These are phyloP conservation scores for Crocodylus rhombifer DNA, from an alignment of 2,797 vertebrate species.

Conservation along the genomic window DNA sequence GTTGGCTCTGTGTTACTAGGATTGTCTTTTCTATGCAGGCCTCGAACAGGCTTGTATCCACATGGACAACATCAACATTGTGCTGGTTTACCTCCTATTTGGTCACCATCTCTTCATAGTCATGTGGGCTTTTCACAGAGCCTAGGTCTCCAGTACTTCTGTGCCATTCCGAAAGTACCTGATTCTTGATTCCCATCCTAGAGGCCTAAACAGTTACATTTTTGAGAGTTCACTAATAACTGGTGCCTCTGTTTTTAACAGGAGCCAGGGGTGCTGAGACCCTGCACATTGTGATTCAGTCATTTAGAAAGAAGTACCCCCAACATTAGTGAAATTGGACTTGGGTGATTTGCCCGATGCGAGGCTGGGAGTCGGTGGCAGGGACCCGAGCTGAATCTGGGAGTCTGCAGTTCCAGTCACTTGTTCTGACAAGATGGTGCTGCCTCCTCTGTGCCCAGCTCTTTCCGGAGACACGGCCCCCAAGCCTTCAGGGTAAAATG, in stretches of 20 bases:
- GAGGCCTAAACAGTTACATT: not conserved
- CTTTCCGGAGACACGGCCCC: fast-evolving
- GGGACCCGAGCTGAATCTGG: fast-evolving
- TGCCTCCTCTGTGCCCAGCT: not conserved
- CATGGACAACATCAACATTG: fast-evolving
- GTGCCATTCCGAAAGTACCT: too few species aligned
- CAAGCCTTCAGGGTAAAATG: fast-evolving
- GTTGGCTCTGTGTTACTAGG: not conserved
- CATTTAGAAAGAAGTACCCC: not conserved
- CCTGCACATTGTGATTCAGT: not conserved
- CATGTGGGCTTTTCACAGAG: too few species aligned
- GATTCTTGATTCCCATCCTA: not conserved
- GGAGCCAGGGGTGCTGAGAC: not conserved
- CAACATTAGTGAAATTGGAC: not conserved
- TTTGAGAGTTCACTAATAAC: too few species aligned
- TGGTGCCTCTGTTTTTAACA: not conserved
- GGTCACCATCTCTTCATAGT: too few species aligned
- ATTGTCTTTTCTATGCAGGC: conserved; percentile 17
- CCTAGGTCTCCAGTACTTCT: too few species aligned
- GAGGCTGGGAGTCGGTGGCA: fast-evolving
- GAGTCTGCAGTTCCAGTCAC: not conserved
- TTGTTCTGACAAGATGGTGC: not conserved
- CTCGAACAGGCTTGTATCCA: not conserved
- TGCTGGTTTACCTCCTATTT: not conserved
- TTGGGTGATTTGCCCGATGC: fast-evolving